These are phyloP conservation scores for Pardalotus punctatus DNA, from an alignment of 2,113 vertebrate species.

Conservation along the genomic window DNA sequence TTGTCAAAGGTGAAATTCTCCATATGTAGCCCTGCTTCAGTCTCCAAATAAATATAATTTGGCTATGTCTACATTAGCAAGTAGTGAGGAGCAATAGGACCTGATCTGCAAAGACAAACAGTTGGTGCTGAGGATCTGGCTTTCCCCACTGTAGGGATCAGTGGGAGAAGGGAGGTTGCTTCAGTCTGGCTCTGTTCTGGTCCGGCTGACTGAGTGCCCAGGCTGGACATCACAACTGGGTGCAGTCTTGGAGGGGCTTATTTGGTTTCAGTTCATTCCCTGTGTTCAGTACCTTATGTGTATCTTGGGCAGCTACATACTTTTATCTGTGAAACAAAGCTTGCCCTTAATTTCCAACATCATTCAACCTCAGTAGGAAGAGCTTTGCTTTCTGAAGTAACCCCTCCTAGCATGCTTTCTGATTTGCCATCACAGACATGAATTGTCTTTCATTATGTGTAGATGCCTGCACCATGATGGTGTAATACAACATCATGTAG, in stretches of 20 bases:
- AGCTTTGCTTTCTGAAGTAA: background rate
- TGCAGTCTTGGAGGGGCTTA: background rate
- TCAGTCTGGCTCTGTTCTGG: background rate
- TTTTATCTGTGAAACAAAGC: background rate
- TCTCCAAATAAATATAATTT: conserved; percentile 62
- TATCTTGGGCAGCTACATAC: background rate
- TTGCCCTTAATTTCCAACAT: background rate
- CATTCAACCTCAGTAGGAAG: background rate
- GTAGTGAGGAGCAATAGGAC: background rate
- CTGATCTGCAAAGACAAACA: background rate
- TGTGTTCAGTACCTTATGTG: background rate
- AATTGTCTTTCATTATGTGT: background rate
- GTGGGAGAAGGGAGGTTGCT: background rate
- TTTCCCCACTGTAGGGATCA: background rate
- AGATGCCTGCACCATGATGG: background rate
- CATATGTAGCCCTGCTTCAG: conserved; percentile 58
- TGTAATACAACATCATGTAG: background rate
- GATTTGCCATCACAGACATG: background rate
- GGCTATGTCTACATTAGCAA: conserved; percentile 10
- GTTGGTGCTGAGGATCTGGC: background rate
- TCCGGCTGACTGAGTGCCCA: background rate
- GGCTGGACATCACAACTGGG: background rate
- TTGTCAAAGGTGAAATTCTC: conserved; percentile 70
- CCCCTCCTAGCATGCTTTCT: background rate
- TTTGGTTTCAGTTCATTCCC: background rate